Percentiles rank a stretch among this genome's conserved stretches.
Evolutionary conservation across 2,888 invertebrate species (phyloP).

Genomic region (Cosmorhoe ocellata): DNA sequence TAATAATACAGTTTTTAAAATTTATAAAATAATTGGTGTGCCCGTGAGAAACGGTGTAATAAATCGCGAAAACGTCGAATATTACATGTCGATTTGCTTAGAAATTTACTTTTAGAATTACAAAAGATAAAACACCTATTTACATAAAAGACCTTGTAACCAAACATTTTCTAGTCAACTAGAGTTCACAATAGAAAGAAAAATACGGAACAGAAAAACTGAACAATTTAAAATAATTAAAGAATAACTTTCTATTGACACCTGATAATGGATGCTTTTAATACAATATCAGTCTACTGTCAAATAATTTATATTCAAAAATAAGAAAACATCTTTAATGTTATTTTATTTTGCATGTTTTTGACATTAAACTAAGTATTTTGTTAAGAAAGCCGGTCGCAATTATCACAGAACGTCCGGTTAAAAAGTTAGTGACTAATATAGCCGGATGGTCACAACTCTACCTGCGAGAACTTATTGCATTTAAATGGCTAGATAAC

Average conservation of each 20-base stretch:
- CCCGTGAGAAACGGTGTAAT: too few relatives aligned
- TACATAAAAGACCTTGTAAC: conserved; percentile 18
- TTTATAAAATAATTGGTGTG: too few relatives aligned
- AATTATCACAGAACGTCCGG: background rate
- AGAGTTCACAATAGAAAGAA: background rate
- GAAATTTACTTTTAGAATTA: conserved; percentile 21
- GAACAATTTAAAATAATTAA: background rate
- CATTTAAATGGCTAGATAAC: conserved; percentile 19
- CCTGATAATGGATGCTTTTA: too few relatives aligned
- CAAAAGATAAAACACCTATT: conserved; percentile 29
- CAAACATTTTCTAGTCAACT: conserved; percentile 8
- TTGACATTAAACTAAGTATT: too few relatives aligned
- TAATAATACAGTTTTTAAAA: too few relatives aligned
- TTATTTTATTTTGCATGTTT: too few relatives aligned
- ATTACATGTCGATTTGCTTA: too few relatives aligned
- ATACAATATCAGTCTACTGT: too few relatives aligned
- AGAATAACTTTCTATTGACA: background rate
- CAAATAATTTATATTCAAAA: too few relatives aligned
- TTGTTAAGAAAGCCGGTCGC: background rate
- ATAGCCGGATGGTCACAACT: conserved; percentile 6
- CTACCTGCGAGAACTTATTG: conserved; percentile 10
- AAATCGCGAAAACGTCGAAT: too few relatives aligned
- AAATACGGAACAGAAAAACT: background rate
- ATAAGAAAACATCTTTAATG: too few relatives aligned
- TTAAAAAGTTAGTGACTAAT: background rate